These are phyloP conservation scores for Frankliniella intonsa DNA, from an alignment of 2,888 invertebrate genomes.

Conservation along the genomic window DNA sequence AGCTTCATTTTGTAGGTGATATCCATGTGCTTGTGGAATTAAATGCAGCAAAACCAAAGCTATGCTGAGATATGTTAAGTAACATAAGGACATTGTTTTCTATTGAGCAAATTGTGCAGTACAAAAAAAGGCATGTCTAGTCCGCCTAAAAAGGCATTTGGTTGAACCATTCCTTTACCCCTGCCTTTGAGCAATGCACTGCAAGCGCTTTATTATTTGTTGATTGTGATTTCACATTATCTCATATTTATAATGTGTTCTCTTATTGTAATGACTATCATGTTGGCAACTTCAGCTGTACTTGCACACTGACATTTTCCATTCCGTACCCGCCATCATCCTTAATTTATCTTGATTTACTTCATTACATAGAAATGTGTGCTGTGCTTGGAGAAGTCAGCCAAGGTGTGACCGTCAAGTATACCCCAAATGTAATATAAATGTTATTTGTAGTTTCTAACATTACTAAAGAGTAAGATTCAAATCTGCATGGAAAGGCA, in stretches of 20 bases:
- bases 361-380: too few relatives aligned
- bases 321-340: too few relatives aligned
- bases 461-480: too few relatives aligned
- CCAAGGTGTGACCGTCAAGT: too few relatives aligned
- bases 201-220: background rate
- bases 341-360: too few relatives aligned
- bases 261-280: too few relatives aligned
- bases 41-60: constrained; percentile 10
- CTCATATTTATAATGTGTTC: background rate
- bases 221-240: background rate
- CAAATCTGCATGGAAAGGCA: too few relatives aligned
- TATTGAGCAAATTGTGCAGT: constrained; percentile 13
- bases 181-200: background rate
- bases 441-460: too few relatives aligned
- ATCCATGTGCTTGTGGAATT: background rate
- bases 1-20: background rate
- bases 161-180: background rate
- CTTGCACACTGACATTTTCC: too few relatives aligned
- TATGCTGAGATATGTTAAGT: constrained; percentile 19
- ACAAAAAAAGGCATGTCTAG: constrained; percentile 23
- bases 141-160: background rate
- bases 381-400: too few relatives aligned
- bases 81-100: background rate
- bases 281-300: too few relatives aligned
- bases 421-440: too few relatives aligned